Evolutionary conservation across 2,888 invertebrate genomes (phyloP).

Genomic region (Nebria brevicollis): DNA sequence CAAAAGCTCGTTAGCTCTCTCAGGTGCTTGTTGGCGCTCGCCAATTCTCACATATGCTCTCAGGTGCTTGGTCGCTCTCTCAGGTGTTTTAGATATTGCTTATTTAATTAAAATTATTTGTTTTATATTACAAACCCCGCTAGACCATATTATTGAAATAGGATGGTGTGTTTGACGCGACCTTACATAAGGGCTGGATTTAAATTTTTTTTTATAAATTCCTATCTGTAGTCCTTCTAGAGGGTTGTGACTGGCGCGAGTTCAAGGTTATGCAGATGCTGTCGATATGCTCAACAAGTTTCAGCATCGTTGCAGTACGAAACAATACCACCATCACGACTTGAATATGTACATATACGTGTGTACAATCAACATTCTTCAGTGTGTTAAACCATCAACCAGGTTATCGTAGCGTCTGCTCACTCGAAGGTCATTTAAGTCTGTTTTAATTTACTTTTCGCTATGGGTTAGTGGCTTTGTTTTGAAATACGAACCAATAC

Average conservation of each 20-base stretch:
- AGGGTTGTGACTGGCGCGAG: not conserved
- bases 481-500: not conserved
- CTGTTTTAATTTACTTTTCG: not conserved
- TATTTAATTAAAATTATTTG: too few relatives aligned
- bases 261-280: not conserved
- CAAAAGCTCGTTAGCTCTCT: too few relatives aligned
- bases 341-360: not conserved
- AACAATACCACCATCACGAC: not conserved
- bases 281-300: not conserved
- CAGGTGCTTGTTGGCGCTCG: too few relatives aligned
- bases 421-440: not conserved
- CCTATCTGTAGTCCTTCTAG: not conserved
- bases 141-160: too few relatives aligned
- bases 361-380: not conserved
- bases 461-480: not conserved
- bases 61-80: too few relatives aligned
- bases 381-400: not conserved
- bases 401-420: not conserved
- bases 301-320: not conserved
- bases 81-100: too few relatives aligned
- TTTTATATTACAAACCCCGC: too few relatives aligned
- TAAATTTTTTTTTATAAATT: not conserved
- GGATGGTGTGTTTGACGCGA: too few relatives aligned
- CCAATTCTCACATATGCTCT: too few relatives aligned
- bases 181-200: not conserved